A percentile compares a stretch with the other conserved stretches of the same genome.
phyloP scores from a whole-genome alignment of 2,797 vertebrate species.

The Crocodylus rhombifer region DNA sequence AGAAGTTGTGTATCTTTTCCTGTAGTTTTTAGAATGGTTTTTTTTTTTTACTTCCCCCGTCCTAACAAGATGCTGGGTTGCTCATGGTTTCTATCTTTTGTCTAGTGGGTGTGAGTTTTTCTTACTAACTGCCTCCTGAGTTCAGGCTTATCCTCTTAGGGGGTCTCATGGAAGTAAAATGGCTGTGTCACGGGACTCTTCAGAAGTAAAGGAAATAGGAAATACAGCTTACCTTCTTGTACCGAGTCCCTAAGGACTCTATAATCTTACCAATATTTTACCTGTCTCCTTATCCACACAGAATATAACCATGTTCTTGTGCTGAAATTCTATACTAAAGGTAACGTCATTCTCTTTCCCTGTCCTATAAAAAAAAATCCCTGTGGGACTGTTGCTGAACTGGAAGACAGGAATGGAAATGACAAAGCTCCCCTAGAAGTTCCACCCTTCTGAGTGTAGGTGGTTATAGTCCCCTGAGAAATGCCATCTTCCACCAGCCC shows the following conservation, averaged over 20 bases:
- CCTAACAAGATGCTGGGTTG: background rate
- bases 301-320: background rate
- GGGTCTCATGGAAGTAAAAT: fast-evolving
- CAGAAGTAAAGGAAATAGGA: background rate
- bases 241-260: background rate
- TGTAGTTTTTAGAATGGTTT: background rate
- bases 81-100: background rate
- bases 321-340: background rate
- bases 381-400: background rate
- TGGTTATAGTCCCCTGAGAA: background rate
- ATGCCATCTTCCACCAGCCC: background rate
- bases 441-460: no score
- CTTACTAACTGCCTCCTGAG: fast-evolving
- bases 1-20: background rate
- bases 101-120: background rate
- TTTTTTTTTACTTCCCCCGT: background rate
- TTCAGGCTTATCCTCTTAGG: background rate
- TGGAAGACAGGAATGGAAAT: background rate
- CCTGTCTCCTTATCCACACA: background rate
- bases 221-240: no score
- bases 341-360: background rate
- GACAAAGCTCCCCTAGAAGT: no score
- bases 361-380: background rate
- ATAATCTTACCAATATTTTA: no score
- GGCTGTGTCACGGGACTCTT: background rate